Evolutionary conservation across 2,888 invertebrate species (phyloP), one percentile per base, ranked within the genome.

Genomic region (Cylloceria caligata): DNA sequence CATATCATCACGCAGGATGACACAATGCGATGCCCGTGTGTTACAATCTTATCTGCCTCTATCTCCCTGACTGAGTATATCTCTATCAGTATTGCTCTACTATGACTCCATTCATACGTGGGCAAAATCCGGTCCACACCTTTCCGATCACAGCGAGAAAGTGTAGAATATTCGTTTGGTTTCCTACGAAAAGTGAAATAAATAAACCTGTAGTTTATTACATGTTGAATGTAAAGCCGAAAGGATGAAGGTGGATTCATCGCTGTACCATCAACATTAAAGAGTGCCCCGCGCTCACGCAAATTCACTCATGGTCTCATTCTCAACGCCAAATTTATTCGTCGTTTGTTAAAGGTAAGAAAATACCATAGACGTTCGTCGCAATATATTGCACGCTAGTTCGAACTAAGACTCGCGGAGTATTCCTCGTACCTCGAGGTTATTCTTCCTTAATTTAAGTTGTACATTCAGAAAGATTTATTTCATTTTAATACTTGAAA

Each of bases 31-130:
- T 67, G 78, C 45, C 2, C 39, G 49, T 16, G 55, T 16, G 9
- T 21, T 16, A 42, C 89, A 88, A 90, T 90, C 90, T 90, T 90
- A 90, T 90, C 90, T 85, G 65, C 72, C 76, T 86, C 86, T 90
- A 90, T 90, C 90, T 87, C 73, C 67, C 49, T 68, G 69, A 67
- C 75, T 67, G 80, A 75, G 78, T 67, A 11, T 64, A 21, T 64
- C 45, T 45, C 68, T 76, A 84, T 73, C 55, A 21, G 52, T 57
- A 49, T 19, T 36, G 55, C 49, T 21, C 30, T 67, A 36, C 39
- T 36, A n/a, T 27, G 60, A 13, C 47, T 52, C 30, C 55, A 47
- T 47, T 69, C 36, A 27, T 69, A 55, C 68, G 64, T 78, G 62
- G 30, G 72, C 67, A 52, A 74, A 82, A 76, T 60, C 19, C 57